Evolutionary conservation across 64 coral and sea anemone species (phyloP).

Genomic region (Hydrozoanthus tunicans): DNA sequence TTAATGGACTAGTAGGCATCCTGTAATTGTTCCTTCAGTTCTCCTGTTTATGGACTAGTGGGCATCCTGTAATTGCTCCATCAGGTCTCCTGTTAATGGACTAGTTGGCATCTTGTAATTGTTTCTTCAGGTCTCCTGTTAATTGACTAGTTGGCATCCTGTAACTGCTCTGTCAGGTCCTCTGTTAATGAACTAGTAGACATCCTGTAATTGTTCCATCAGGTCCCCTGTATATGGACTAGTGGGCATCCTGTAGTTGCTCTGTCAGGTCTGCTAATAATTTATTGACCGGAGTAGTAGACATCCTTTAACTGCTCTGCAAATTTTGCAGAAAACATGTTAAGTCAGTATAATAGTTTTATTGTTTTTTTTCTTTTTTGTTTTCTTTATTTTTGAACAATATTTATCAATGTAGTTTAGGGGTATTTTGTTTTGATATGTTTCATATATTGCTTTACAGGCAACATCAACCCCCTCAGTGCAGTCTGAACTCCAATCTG

Average conservation of each 20-base stretch:
- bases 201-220: not conserved
- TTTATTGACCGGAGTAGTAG: too few species aligned
- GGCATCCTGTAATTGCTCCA: too few species aligned
- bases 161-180: not conserved
- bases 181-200: not conserved
- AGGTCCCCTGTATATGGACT: not conserved
- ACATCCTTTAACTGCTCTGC: too few species aligned
- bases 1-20: too few species aligned
- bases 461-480: conserved; percentile 59
- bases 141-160: not conserved
- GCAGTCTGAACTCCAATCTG: conserved; percentile 60
- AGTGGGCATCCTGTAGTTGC: too few species aligned
- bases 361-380: too few species aligned
- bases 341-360: too few species aligned
- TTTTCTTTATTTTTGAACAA: not conserved
- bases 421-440: not conserved
- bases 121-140: not conserved
- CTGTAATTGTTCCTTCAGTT: too few species aligned
- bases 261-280: too few species aligned
- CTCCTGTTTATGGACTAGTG: too few species aligned
- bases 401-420: not conserved
- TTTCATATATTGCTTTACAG: conserved; percentile 37
- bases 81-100: not conserved
- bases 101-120: not conserved
- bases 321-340: too few species aligned